These are phyloP conservation scores for Ophonus ardosiacus DNA, from an alignment of 2,888 invertebrate genomes.

Conservation along the genomic window DNA sequence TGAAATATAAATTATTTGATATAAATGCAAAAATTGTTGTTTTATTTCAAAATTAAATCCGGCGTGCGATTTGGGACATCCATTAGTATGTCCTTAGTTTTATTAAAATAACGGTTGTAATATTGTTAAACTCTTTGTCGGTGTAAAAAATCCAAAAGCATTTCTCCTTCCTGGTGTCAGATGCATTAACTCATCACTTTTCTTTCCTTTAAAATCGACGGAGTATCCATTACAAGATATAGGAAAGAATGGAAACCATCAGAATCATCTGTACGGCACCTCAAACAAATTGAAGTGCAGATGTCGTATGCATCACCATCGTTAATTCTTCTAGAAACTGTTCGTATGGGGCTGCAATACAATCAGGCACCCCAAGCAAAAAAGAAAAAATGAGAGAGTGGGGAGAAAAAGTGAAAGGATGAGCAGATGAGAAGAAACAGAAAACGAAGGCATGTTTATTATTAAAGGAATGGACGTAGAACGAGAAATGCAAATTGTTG, in stretches of 20 bases:
- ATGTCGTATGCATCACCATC: slow-evolving; percentile 13
- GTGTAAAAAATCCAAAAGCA: background rate
- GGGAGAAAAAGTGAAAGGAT: too few relatives aligned
- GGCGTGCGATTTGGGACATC: too few relatives aligned
- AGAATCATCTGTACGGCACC: background rate
- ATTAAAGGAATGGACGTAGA: too few relatives aligned
- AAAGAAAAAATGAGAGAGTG: background rate
- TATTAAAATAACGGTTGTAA: too few relatives aligned
- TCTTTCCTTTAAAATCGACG: background rate
- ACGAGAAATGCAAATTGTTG: too few relatives aligned
- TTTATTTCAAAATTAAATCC: too few relatives aligned
- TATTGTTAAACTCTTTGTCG: too few relatives aligned
- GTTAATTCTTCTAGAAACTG: slow-evolving; percentile 21
- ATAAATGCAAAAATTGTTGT: too few relatives aligned
- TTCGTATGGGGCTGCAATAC: background rate
- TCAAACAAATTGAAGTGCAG: slow-evolving; percentile 25
- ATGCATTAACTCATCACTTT: background rate
- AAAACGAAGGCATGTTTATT: too few relatives aligned
- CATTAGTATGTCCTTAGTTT: too few relatives aligned
- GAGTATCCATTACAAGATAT: background rate
- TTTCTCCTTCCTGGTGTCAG: background rate
- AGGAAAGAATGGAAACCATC: background rate
- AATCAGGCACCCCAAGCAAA: background rate
- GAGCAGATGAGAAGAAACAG: too few relatives aligned
- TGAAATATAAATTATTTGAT: too few relatives aligned